These are phyloP conservation scores for Stegodyphus dumicola DNA, from an alignment of 1,140 invertebrate species.

Conservation along the genomic window DNA sequence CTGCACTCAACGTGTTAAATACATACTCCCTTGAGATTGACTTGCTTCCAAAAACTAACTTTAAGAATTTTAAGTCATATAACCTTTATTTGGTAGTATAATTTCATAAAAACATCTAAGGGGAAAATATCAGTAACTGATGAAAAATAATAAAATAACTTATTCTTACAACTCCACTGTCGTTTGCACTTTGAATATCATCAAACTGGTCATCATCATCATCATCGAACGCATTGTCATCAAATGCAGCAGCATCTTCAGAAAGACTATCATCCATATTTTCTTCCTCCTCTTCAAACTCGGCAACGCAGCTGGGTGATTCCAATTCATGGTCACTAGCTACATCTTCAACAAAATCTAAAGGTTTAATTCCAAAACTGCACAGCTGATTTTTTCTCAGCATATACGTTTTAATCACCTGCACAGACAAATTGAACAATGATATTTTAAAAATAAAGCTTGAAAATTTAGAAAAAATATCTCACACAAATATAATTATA, in stretches of 20 bases:
- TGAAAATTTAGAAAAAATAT: neutral
- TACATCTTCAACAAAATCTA: conserved; percentile 55
- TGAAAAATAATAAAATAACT: neutral
- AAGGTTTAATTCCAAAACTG: conserved; percentile 17
- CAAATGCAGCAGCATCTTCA: conserved; percentile 33
- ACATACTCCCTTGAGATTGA: too few relatives aligned
- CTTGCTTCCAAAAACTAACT: too few relatives aligned
- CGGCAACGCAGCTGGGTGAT: conserved; percentile 51
- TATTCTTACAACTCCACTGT: conserved; percentile 37
- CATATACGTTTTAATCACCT: conserved; percentile 48
- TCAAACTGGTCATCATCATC: conserved; percentile 24
- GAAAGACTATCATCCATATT: conserved; percentile 51
- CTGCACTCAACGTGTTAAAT: too few relatives aligned
- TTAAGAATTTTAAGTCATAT: too few relatives aligned
- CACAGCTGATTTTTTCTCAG: conserved; percentile 29
- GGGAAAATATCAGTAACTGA: too few relatives aligned
- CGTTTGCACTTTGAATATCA: neutral
- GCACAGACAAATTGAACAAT: neutral
- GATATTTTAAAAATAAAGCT: neutral
- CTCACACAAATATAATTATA: too few relatives aligned
- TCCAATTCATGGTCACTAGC: conserved; percentile 57
- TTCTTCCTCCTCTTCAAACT: conserved; percentile 48
- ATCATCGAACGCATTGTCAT: conserved; percentile 26
- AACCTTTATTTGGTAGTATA: too few relatives aligned
- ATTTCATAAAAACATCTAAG: too few relatives aligned